Percentiles rank a stretch among this genome's conserved stretches.
These are phyloP conservation scores for Dendrolimus punctatus DNA, from an alignment of 1,140 invertebrate species.

Conservation along the genomic window DNA sequence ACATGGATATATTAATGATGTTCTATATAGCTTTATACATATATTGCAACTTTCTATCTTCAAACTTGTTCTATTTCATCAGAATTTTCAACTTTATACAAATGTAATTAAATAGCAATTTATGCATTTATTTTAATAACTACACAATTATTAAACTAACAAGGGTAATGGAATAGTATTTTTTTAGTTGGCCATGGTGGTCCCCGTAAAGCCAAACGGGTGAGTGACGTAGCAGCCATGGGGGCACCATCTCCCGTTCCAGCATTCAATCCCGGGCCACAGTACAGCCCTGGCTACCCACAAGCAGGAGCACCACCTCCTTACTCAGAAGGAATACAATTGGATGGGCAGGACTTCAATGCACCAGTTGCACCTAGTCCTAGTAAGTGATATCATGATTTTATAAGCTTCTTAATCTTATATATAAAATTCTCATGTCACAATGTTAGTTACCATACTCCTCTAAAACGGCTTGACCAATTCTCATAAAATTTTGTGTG, in stretches of 20 bases:
- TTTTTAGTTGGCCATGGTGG: conserved; percentile 45
- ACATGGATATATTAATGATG: too few relatives aligned
- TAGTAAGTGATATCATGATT: conserved; percentile 26
- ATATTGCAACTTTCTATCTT: too few relatives aligned
- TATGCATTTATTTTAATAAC: too few relatives aligned
- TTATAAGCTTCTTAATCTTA: background rate
- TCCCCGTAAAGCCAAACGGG: conserved; percentile 74
- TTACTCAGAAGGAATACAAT: conserved; percentile 51
- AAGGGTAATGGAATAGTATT: background rate
- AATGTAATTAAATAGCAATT: too few relatives aligned
- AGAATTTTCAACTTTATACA: too few relatives aligned
- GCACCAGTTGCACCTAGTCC: conserved; percentile 20
- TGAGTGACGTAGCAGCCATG: conserved; percentile 78
- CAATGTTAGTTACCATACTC: too few relatives aligned
- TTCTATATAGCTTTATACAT: too few relatives aligned
- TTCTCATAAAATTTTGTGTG: too few relatives aligned
- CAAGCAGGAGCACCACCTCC: conserved; percentile 39
- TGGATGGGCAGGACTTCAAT: conserved; percentile 43
- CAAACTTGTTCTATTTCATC: too few relatives aligned
- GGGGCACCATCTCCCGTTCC: conserved; percentile 60
- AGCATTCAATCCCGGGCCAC: conserved; percentile 27
- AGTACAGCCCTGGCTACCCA: conserved; percentile 32
- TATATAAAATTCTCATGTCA: too few relatives aligned
- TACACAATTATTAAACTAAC: too few relatives aligned
- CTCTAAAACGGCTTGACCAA: too few relatives aligned